Percentiles rank a stretch among this genome's conserved stretches.
phyloP scores from a whole-genome alignment of 1,140 invertebrate species.

The Saccostrea cuccullata region DNA sequence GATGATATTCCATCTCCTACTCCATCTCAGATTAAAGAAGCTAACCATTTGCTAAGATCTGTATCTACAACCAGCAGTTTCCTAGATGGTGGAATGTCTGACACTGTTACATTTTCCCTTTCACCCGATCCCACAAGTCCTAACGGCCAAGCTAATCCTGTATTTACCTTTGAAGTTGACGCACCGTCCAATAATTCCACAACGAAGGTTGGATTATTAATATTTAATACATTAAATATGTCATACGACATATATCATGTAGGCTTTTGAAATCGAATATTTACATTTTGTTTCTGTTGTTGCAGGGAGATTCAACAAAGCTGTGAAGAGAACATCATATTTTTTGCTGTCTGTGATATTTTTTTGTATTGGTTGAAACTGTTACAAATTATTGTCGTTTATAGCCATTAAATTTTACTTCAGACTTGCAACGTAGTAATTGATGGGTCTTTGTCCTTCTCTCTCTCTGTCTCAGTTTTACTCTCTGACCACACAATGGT shows the following conservation, averaged over 20 bases:
- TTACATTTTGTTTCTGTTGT: not conserved
- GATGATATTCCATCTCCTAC: slow-evolving; percentile 22
- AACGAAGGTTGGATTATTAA: not conserved
- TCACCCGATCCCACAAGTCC: slow-evolving; percentile 46
- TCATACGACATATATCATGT: too few relatives aligned
- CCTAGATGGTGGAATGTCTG: slow-evolving; percentile 40
- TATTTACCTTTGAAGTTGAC: slow-evolving; percentile 48
- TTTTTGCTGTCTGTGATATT: not conserved
- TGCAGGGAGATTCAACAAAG: not conserved
- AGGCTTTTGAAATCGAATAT: too few relatives aligned
- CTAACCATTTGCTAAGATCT: slow-evolving; percentile 48
- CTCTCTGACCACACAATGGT: too few relatives aligned
- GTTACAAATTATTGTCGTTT: not conserved
- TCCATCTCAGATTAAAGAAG: slow-evolving; percentile 13
- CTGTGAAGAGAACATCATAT: not conserved
- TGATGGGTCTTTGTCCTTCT: too few relatives aligned
- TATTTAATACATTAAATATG: too few relatives aligned
- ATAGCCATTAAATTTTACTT: too few relatives aligned
- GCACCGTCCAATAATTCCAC: not conserved
- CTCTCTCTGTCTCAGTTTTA: too few relatives aligned
- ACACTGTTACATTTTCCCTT: slow-evolving; percentile 32
- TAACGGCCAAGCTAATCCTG: slow-evolving; percentile 21
- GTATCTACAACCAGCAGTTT: slow-evolving; percentile 46
- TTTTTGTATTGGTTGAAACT: not conserved
- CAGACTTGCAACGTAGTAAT: too few relatives aligned